Evolutionary conservation across 2,888 invertebrate genomes (phyloP).

Genomic region (Liodrosophila aerea): DNA sequence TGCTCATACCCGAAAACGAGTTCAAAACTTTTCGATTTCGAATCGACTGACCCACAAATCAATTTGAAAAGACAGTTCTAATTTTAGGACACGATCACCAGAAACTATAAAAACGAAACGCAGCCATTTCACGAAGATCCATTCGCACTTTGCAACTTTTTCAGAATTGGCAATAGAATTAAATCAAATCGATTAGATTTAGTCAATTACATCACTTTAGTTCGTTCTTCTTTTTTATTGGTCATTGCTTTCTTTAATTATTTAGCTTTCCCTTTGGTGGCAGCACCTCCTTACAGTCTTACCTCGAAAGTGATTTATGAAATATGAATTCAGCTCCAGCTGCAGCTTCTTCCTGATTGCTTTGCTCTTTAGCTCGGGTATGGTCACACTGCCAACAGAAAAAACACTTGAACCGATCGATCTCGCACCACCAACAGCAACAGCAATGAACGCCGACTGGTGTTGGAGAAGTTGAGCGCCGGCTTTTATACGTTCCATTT

Average conservation of each 20-base stretch:
- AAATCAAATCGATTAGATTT: constrained; percentile 17
- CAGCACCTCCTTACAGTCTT: constrained; percentile 17
- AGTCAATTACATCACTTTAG: constrained; percentile 64
- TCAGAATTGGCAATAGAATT: constrained; percentile 34
- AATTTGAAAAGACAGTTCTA: constrained; percentile 54
- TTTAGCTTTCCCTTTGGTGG: not conserved
- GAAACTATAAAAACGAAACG: no score
- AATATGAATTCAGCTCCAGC: constrained; percentile 46
- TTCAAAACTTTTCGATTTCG: constrained; percentile 78
- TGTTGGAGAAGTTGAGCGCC: constrained; percentile 44
- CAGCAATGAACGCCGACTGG: constrained; percentile 55
- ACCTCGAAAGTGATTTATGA: constrained; percentile 37
- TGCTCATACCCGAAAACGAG: constrained; percentile 64
- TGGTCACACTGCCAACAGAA: constrained; percentile 32
- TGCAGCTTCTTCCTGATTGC: constrained; percentile 31
- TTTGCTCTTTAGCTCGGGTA: constrained; percentile 21
- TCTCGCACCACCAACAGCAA: constrained; percentile 38
- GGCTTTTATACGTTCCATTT: constrained; percentile 50
- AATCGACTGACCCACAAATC: constrained; percentile 72
- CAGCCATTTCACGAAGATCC: constrained; percentile 28
- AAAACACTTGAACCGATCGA: constrained; percentile 39
- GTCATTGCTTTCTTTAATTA: constrained; percentile 1
- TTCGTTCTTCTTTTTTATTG: constrained; percentile 14
- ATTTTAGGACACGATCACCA: constrained; percentile 56
- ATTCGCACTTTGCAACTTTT: constrained; percentile 39